These are phyloP conservation scores for Phaonia tiefii DNA, from an alignment of 2,888 invertebrate species.

Conservation along the genomic window DNA sequence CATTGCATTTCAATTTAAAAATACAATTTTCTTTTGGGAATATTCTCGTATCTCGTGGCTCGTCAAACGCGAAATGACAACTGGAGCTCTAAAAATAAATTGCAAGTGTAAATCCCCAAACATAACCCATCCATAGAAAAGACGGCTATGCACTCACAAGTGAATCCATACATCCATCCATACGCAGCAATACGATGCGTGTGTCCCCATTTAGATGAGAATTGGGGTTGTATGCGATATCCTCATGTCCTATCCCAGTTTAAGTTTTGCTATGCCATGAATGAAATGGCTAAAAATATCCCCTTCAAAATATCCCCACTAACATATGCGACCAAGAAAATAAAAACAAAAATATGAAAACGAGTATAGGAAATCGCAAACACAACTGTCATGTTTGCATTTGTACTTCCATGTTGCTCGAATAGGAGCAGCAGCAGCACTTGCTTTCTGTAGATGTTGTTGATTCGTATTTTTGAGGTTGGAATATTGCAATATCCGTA, in stretches of 20 bases:
- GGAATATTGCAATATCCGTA: neutral
- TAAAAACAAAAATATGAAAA: neutral
- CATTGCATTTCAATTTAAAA: too few species aligned
- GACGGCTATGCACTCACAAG: neutral
- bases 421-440: neutral
- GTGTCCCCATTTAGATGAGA: too few species aligned
- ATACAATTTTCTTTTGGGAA: too few species aligned
- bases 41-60: too few species aligned
- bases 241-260: neutral
- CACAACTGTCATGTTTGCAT: neutral
- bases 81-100: constrained; percentile 4
- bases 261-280: neutral
- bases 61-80: neutral
- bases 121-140: neutral
- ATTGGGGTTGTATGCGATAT: too few species aligned
- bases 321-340: too few species aligned
- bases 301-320: too few species aligned
- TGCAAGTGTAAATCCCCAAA: neutral
- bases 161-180: too few species aligned
- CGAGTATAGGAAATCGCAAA: neutral
- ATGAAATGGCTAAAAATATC: too few species aligned
- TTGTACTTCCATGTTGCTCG: neutral
- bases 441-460: too few species aligned
- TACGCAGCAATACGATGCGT: too few species aligned
- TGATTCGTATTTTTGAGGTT: neutral